Evolutionary conservation across 2,888 invertebrate genomes (phyloP).

Genomic region (Periphyllus acericola): DNA sequence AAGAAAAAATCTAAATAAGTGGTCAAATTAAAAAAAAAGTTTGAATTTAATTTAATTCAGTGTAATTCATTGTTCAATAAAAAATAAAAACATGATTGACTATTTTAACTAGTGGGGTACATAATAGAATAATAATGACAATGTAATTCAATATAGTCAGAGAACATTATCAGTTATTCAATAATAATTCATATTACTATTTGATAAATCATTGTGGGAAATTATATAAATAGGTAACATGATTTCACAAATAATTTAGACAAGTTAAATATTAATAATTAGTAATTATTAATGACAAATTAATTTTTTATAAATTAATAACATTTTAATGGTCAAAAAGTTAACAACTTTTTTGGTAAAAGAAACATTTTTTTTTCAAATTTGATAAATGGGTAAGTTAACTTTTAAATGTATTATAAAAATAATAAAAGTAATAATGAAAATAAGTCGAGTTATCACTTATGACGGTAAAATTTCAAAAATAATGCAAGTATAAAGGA

Average conservation of each 20-base stretch:
- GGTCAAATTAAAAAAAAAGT: background rate
- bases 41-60: background rate
- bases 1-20: background rate
- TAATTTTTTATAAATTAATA: background rate
- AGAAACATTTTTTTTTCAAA: background rate
- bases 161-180: background rate
- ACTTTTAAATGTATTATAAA: background rate
- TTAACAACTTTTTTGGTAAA: conserved; percentile 14
- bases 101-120: background rate
- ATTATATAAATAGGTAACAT: background rate
- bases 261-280: background rate
- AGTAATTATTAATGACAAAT: background rate
- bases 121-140: background rate
- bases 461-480: background rate
- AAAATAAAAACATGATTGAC: too few species aligned
- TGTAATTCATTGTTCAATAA: background rate
- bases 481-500: background rate
- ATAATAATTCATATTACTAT: background rate
- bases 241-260: background rate
- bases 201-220: background rate
- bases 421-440: conserved; percentile 10
- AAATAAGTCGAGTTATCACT: conserved; percentile 26
- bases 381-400: background rate
- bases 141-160: background rate
- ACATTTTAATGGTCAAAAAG: background rate